A percentile compares a stretch with the other conserved stretches of the same genome.
Conservation (phyloP, 64 coral and sea anemone species). For the Actinia tenebrosa region DNA sequence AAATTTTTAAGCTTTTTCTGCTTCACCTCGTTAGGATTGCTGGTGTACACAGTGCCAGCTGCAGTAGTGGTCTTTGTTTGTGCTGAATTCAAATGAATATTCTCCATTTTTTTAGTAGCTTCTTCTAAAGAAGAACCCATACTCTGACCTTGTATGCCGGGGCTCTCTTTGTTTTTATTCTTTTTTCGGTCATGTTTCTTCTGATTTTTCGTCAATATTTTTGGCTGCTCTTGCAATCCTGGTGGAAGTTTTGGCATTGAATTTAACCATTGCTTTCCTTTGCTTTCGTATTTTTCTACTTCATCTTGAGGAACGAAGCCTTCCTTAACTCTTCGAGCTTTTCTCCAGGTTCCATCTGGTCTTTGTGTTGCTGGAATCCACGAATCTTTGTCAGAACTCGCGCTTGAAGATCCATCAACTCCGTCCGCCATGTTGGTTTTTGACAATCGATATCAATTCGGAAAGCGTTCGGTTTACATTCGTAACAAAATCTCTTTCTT, state of each 20-base stretch:
- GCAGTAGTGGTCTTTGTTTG: conserved; percentile 37
- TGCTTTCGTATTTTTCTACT: conserved; percentile 95
- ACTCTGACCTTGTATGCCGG: background rate
- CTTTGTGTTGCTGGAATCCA: conserved; percentile 94
- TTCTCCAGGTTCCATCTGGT: conserved; percentile 94
- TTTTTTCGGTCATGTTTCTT: conserved; percentile 76
- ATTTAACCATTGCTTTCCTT: conserved; percentile 90
- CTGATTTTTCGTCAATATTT: conserved; percentile 75
- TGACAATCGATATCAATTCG: conserved; percentile 38
- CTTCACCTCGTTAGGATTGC: conserved; percentile 80
- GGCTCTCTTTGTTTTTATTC: conserved; percentile 38
- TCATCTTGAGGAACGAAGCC: conserved; percentile 96
- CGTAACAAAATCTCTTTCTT: background rate
- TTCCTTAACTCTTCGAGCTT: conserved; percentile 90
- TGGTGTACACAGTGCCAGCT: conserved; percentile 35
- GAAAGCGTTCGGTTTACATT: background rate
- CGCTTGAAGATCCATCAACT: background rate
- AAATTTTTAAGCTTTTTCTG: conserved; percentile 82
- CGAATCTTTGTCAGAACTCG: background rate
- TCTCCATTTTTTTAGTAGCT: conserved; percentile 46
- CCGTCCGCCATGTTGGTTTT: conserved; percentile 78
- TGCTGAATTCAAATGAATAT: conserved; percentile 37
- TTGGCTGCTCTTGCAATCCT: conserved; percentile 43
- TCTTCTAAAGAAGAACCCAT: conserved; percentile 3
- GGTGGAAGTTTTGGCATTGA: conserved; percentile 66